phyloP scores from a whole-genome alignment of 2,113 vertebrate species.

The Ardeotis arabs region DNA sequence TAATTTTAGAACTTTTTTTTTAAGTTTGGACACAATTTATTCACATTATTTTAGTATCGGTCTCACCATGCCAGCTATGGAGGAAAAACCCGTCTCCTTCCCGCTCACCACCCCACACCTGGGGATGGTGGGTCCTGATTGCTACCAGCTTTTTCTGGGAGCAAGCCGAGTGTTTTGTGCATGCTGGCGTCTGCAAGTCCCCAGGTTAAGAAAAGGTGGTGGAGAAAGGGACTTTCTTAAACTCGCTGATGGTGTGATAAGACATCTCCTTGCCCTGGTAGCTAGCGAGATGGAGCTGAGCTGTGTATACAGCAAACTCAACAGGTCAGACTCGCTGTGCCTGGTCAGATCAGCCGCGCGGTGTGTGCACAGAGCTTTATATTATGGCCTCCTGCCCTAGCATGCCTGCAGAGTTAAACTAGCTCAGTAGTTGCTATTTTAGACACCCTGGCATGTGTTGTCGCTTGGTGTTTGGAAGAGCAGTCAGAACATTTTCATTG shows the following conservation, averaged over 20 bases:
- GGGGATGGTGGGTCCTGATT: not conserved
- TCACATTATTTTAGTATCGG: not conserved
- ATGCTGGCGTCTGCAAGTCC: not conserved
- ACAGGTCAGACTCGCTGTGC: not conserved
- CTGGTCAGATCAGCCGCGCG: not conserved
- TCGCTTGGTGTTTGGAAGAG: conserved; percentile 48
- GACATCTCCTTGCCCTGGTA: not conserved
- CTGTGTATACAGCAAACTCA: not conserved
- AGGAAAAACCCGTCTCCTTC: not conserved
- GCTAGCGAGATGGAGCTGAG: not conserved
- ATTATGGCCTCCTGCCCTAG: not conserved
- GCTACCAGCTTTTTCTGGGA: not conserved
- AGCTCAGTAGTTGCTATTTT: conserved; percentile 63
- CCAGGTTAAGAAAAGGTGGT: not conserved
- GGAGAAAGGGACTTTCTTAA: not conserved
- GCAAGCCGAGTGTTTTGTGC: not conserved
- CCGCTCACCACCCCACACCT: not conserved
- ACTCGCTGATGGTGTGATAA: not conserved
- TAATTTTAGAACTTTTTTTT: not conserved
- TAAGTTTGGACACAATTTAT: not conserved
- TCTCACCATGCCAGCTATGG: not conserved
- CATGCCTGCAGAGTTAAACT: conserved; percentile 31
- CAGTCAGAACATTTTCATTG: not conserved
- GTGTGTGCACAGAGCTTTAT: not conserved
- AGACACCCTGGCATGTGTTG: conserved; percentile 56